Base-by-base conservation (phyloP, 2,797 vertebrate species). In the Nyctalus aviator region DNA sequence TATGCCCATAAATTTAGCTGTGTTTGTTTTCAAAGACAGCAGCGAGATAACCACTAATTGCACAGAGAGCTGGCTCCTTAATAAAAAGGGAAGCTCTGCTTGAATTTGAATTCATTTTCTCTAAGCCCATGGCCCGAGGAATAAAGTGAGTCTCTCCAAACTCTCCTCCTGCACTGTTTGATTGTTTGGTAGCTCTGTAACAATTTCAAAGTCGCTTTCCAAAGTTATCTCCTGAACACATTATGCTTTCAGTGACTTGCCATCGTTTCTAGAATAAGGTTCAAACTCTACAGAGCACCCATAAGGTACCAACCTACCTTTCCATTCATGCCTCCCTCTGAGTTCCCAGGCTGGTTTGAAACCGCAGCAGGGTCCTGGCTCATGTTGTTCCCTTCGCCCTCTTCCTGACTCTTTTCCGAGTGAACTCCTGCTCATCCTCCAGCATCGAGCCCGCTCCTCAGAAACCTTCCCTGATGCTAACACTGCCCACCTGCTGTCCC, bases 321-420 rank as follows among this genome's bases (percentile, higher is more conserved):
- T 94, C 37, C 37, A 94, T 88, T 37, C 76, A 53, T 50, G 46
- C 82, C 55, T 50, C 46, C 79, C 37, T 90, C 78, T 53, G 17
- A 21, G 48, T 30, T 41, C 44, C 18, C 25, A 37, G 59, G 91
- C 37, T 50, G 3, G 7, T 48, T 93, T 17, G 23, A 69, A 95
- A 90, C 68, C 41, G 68, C 75, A 23, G 8, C 20, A 71, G 35
- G 53, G 30, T 73, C 75, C 50, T 88, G 55, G 41, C 21, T 62
- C 46, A 15, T 20, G 46, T 23, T 23, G 4, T 37, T 32, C 30
- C 44, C 37, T 30, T 72, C 78, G 48, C 57, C 59, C 32, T 83
- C 21, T 46, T 88, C 35, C 79, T 68, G 21, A 32, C 57, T 77
- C 27, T 78, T 69, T 50, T 69, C 87, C 35, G 0, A 44, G 21